Evolutionary conservation across 2,888 invertebrate genomes (phyloP).

Genomic region (Cabera pusaria): DNA sequence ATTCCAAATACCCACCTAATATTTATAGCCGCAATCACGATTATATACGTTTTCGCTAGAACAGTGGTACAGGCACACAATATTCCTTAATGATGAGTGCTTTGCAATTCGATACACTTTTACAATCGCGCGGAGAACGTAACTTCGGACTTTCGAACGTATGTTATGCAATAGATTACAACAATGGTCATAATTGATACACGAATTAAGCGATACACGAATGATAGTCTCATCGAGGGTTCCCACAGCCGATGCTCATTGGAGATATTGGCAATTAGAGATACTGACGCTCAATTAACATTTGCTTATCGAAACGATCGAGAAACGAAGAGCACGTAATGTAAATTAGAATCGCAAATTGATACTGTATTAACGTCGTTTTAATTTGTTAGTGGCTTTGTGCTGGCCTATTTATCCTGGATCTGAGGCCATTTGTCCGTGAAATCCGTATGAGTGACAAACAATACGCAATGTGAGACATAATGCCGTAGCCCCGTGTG

Average conservation of each 20-base stretch:
- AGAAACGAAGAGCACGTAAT: slow-evolving; percentile 27
- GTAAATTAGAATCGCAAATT: slow-evolving; percentile 31
- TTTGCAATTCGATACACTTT: slow-evolving; percentile 70
- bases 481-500: slow-evolving; percentile 63
- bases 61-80: slow-evolving; percentile 36
- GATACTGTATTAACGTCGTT: slow-evolving; percentile 48
- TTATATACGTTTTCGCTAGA: slow-evolving; percentile 40
- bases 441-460: slow-evolving; percentile 75
- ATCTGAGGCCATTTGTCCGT: slow-evolving; percentile 73
- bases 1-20: slow-evolving; percentile 39
- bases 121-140: slow-evolving; percentile 52
- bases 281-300: slow-evolving; percentile 29
- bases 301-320: slow-evolving; percentile 31
- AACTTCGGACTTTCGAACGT: slow-evolving; percentile 46
- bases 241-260: slow-evolving; percentile 18
- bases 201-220: slow-evolving; percentile 15
- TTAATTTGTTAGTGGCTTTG: slow-evolving; percentile 65
- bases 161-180: slow-evolving; percentile 31
- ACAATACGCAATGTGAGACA: slow-evolving; percentile 70
- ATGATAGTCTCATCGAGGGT: slow-evolving; percentile 9
- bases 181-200: slow-evolving; percentile 22
- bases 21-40: slow-evolving; percentile 38
- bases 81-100: slow-evolving; percentile 42
- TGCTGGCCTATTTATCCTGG: slow-evolving; percentile 59
- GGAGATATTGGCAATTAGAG: slow-evolving; percentile 31